These are phyloP conservation scores for Auanema freiburgensis DNA, from an alignment of 2,888 invertebrate genomes.

Conservation along the genomic window DNA sequence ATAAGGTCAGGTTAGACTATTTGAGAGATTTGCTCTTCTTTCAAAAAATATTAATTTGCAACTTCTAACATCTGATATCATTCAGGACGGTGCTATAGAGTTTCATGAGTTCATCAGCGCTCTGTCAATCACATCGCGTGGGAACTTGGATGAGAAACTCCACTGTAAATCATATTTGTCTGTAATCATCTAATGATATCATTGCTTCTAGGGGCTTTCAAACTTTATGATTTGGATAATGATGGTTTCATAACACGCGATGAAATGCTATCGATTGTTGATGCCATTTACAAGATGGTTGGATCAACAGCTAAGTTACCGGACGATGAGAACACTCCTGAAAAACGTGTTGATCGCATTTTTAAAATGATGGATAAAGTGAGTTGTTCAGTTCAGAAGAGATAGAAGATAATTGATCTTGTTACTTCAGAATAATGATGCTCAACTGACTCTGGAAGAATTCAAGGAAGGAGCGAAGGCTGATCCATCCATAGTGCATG, in stretches of 20 bases:
- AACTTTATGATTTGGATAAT: slow-evolving; percentile 91
- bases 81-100: slow-evolving; percentile 95
- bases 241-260: slow-evolving; percentile 92
- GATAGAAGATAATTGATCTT: background rate
- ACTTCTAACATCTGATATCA: slow-evolving; percentile 17
- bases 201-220: slow-evolving; percentile 83
- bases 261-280: slow-evolving; percentile 95
- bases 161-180: slow-evolving; percentile 78
- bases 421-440: slow-evolving; percentile 80
- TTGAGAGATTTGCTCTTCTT: background rate
- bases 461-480: slow-evolving; percentile 97
- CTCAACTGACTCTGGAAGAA: slow-evolving; percentile 89
- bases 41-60: background rate
- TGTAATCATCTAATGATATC: background rate
- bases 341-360: slow-evolving; percentile 95
- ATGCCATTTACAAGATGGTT: slow-evolving; percentile 97
- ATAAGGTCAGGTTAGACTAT: slow-evolving; percentile 77
- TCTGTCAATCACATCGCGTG: slow-evolving; percentile 94
- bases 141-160: slow-evolving; percentile 95
- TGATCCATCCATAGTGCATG: slow-evolving; percentile 95
- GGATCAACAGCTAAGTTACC: slow-evolving; percentile 69
- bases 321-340: slow-evolving; percentile 66
- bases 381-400: slow-evolving; percentile 20
- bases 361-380: slow-evolving; percentile 95
- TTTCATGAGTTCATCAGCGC: slow-evolving; percentile 99